A percentile compares a stretch with the other conserved stretches of the same genome.
Conservation (phyloP, 1,140 invertebrate genomes). For the Watersipora subatra region DNA sequence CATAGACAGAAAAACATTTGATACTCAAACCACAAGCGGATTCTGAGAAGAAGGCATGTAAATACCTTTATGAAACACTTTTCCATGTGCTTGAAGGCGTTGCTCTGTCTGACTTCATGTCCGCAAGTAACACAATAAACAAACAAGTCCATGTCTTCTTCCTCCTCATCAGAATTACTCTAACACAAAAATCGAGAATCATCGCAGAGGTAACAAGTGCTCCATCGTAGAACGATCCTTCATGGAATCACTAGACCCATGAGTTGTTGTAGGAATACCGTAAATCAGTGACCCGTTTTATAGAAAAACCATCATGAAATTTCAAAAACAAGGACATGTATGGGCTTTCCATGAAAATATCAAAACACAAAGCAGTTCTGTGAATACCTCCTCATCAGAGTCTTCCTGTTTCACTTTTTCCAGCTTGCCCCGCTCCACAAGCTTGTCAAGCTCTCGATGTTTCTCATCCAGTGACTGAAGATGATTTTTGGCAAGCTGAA, state of each 20-base stretch:
- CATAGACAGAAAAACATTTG: not conserved
- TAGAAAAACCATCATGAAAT: no score
- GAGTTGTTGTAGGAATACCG: no score
- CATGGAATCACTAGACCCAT: no score
- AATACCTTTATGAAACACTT: constrained; percentile 58
- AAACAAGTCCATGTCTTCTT: constrained; percentile 58
- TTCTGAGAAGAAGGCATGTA: not conserved
- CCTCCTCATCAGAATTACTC: constrained; percentile 46
- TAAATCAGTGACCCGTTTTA: no score
- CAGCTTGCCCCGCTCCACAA: constrained; percentile 59
- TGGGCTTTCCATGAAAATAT: no score
- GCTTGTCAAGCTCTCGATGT: constrained; percentile 56
- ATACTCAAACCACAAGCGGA: not conserved
- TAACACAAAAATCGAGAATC: no score
- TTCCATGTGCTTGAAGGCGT: constrained; percentile 63
- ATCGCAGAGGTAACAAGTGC: no score
- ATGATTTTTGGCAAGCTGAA: constrained; percentile 58
- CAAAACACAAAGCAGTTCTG: not conserved
- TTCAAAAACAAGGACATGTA: no score
- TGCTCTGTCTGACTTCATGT: constrained; percentile 68
- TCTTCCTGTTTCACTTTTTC: not conserved
- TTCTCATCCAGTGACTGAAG: constrained; percentile 37
- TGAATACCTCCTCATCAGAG: constrained; percentile 7
- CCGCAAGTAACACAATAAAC: constrained; percentile 94
- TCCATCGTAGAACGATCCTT: no score